A percentile compares a stretch with the other conserved stretches of the same genome.
Conservation (phyloP, 30 jellyfish, hydroid and myxozoan genomes). For the Chironex yamaguchii region DNA sequence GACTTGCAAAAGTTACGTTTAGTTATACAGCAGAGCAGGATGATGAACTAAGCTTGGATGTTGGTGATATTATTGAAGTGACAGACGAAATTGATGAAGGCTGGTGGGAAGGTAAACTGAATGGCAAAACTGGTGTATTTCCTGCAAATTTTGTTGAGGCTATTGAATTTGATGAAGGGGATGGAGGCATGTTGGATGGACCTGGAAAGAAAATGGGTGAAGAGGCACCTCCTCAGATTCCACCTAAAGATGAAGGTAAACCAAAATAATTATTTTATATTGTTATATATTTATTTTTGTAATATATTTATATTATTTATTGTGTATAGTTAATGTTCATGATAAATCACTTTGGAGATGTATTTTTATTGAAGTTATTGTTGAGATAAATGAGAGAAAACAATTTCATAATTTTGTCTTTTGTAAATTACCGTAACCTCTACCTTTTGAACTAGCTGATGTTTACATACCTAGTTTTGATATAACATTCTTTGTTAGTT, state of each 20-base stretch:
- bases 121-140: conserved; percentile 87
- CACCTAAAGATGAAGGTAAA: background rate
- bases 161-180: background rate
- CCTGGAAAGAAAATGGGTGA: background rate
- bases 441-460: too few relatives aligned
- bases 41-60: conserved; percentile 82
- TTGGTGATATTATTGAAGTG: conserved; percentile 83
- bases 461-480: too few relatives aligned
- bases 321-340: too few relatives aligned
- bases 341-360: too few relatives aligned
- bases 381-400: too few relatives aligned
- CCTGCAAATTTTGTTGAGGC: conserved; percentile 94
- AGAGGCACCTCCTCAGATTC: background rate
- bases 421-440: too few relatives aligned
- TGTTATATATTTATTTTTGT: background rate
- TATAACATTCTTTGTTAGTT: too few relatives aligned
- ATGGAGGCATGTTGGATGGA: background rate
- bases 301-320: too few relatives aligned
- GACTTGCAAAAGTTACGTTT: conserved; percentile 77
- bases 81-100: conserved; percentile 85
- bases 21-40: conserved; percentile 74
- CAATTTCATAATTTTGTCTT: too few relatives aligned
- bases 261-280: background rate
- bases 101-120: conserved; percentile 95
- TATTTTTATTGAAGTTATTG: too few relatives aligned